These are phyloP conservation scores for Takifugu rubripes DNA, from an alignment of 2,797 vertebrate genomes.

Conservation along the genomic window DNA sequence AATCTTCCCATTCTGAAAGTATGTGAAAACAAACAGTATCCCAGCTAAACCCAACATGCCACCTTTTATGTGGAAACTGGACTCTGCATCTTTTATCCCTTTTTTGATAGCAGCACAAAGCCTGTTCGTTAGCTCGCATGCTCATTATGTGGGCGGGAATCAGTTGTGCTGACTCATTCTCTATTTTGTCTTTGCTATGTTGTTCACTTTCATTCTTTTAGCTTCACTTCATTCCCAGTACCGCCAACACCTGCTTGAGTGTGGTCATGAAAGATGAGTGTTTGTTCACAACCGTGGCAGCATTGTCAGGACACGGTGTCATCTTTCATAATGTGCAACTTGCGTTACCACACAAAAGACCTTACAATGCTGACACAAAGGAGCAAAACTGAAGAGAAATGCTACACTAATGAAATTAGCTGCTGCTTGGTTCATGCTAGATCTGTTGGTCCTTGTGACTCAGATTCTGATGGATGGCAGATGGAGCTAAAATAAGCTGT, in stretches of 20 bases:
- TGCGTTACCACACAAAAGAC: neutral
- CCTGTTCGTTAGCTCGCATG: conserved; percentile 9
- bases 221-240: neutral
- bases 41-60: neutral
- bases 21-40: neutral
- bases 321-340: neutral
- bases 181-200: neutral
- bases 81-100: conserved; percentile 7
- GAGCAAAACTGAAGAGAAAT: neutral
- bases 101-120: conserved; percentile 6
- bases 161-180: conserved; percentile 24
- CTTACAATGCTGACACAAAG: neutral
- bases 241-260: conserved; percentile 8
- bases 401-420: neutral
- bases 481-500: neutral
- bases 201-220: neutral
- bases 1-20: conserved; percentile 87
- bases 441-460: neutral
- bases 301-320: neutral
- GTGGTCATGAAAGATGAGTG: neutral
- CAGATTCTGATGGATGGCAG: neutral
- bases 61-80: conserved; percentile 14
- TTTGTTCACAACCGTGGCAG: neutral
- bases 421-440: too few species aligned
- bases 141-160: conserved; percentile 21